Percentiles rank a stretch among this genome's conserved stretches.
Conservation (phyloP, 2,888 invertebrate genomes). For the Hyposoter dolosus region DNA sequence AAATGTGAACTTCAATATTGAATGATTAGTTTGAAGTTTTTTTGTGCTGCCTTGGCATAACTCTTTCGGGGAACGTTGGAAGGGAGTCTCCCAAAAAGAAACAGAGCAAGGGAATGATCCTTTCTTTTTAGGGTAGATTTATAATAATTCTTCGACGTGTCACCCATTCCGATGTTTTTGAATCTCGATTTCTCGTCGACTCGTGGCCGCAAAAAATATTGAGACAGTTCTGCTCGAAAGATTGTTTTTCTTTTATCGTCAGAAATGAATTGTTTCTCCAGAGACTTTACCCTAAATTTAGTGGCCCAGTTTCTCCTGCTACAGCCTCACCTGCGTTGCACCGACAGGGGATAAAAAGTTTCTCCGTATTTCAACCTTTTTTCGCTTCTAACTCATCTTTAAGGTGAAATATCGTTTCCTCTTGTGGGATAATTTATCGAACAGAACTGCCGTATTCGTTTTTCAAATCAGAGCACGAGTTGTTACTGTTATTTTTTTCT, state of each 20-base stretch:
- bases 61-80: background rate
- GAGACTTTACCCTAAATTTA: slow-evolving; percentile 40
- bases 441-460: slow-evolving; percentile 3
- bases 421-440: slow-evolving; percentile 27
- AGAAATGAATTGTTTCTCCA: slow-evolving; percentile 29
- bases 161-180: background rate
- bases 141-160: slow-evolving; percentile 22
- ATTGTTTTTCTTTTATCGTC: slow-evolving; percentile 28
- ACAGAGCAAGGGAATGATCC: background rate
- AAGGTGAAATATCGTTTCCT: slow-evolving; percentile 2
- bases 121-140: slow-evolving; percentile 11
- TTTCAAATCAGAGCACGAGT: background rate
- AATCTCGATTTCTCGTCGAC: background rate
- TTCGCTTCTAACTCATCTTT: background rate
- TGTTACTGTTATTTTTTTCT: background rate
- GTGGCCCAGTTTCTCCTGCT: slow-evolving; percentile 8
- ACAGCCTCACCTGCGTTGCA: slow-evolving; percentile 16
- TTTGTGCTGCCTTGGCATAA: background rate
- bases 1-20: too few relatives aligned
- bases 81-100: background rate
- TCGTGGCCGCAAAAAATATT: slow-evolving; percentile 21
- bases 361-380: background rate
- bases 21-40: background rate
- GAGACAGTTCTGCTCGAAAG: background rate
- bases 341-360: slow-evolving; percentile 10